phyloP scores from a whole-genome alignment of 2,113 vertebrate genomes.

The Saguinus imperator region DNA sequence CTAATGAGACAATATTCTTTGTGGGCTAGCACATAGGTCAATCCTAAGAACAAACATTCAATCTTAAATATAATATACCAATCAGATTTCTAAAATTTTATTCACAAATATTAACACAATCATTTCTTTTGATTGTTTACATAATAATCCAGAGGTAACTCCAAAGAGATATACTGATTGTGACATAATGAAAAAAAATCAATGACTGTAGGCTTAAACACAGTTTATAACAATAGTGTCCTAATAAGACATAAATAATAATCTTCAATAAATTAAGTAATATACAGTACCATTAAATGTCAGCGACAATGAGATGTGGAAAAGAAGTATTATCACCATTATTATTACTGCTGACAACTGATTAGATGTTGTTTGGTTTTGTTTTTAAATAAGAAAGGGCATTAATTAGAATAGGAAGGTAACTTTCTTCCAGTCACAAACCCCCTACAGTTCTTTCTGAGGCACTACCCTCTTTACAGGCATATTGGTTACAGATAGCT shows the following conservation, averaged over 20 bases:
- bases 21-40: background rate
- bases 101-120: slow-evolving; percentile 28
- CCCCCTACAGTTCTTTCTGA: background rate
- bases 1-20: background rate
- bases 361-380: background rate
- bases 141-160: slow-evolving; percentile 51
- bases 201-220: slow-evolving; percentile 23
- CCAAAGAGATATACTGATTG: slow-evolving; percentile 50
- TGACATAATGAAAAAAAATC: slow-evolving; percentile 32
- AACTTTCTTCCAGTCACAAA: background rate
- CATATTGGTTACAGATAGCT: background rate
- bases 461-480: background rate
- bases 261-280: slow-evolving; percentile 69
- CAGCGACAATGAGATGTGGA: slow-evolving; percentile 64
- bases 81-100: slow-evolving; percentile 6
- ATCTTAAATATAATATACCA: background rate
- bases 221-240: slow-evolving; percentile 43
- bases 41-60: background rate
- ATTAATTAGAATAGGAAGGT: background rate
- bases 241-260: slow-evolving; percentile 69
- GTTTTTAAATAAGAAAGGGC: slow-evolving; percentile 8
- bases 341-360: background rate
- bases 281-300: slow-evolving; percentile 76
- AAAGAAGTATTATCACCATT: background rate
- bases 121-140: background rate